Evolutionary conservation across 2,797 vertebrate species (phyloP), one percentile per base, ranked within the genome.

Genomic region (Argentina silus): DNA sequence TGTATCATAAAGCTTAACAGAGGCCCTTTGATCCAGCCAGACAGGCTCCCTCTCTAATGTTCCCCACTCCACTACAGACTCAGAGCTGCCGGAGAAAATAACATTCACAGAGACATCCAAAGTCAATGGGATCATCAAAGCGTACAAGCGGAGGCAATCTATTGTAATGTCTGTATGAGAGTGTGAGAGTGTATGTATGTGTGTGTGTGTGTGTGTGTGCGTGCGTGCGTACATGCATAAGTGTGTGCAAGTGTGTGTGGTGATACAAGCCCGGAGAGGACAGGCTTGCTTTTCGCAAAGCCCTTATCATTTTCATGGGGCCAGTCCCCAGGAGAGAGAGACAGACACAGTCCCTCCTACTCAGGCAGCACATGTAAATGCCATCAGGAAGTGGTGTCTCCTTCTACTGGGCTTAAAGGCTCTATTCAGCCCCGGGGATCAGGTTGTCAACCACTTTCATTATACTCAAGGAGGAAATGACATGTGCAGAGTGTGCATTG

Each of bases 191-290:
- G 45, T 67, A 21, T 67, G 48, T 67, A 3, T 36, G 27, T 36
- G 27, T 36, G 27, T 36, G 27, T 36, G 27, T 36, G 27, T 36
- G 27, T 36, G 27, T 36, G 43, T 42, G 21, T 47, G 45, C 17
- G 65, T 48, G 47, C 5, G 9, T 23, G 15, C 11, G 60, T 63
- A 11, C 36, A 21, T 63, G 60, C 14, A 23, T 63, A 70, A 57
- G 69, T 70, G 72, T 47, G 78, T 69, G 81, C 62, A 15, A 7
- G 60, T 70, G 77, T 73, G 79, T 44, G 55, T 75, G 80, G 73
- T 71, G 67, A 36, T 36, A 36, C 27, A 36, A 36, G 4, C 27
- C 27, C 27, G 27, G 27, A 36, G 27, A 36, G 27, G 4, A 36
- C 27, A 36, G 27, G 1, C 55, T 27, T 9, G n/a, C 27, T 56